Evolutionary conservation across 2,888 invertebrate genomes (phyloP).

Genomic region (Esperia sulphurella): DNA sequence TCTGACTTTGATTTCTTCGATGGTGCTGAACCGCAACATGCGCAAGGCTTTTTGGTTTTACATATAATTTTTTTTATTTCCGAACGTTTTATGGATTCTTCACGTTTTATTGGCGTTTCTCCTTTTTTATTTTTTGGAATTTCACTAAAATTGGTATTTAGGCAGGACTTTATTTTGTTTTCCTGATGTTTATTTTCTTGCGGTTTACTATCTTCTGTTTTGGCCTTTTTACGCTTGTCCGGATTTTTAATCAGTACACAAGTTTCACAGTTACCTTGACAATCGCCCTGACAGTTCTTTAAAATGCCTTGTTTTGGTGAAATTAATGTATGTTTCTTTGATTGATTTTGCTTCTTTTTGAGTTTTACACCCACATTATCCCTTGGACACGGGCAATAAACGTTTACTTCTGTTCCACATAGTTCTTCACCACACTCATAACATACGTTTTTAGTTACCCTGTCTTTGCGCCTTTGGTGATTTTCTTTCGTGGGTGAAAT

Average conservation of each 20-base stretch:
- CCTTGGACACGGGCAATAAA: neutral
- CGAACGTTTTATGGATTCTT: neutral
- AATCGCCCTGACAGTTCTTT: too few relatives aligned
- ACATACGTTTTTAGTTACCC: neutral
- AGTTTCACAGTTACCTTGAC: too few relatives aligned
- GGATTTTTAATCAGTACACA: neutral
- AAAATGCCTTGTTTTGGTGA: neutral
- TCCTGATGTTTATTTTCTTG: neutral
- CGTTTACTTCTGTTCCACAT: neutral
- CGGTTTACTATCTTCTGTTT: neutral
- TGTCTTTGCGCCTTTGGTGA: neutral
- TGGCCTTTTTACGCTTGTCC: neutral
- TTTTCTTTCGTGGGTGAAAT: neutral
- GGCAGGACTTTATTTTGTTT: neutral
- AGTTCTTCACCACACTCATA: neutral
- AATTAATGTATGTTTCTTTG: neutral
- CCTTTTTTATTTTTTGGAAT: neutral
- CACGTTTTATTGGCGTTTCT: neutral
- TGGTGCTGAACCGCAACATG: slow-evolving; percentile 13
- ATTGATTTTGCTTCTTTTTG: neutral
- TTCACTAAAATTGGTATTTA: neutral
- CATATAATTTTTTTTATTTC: neutral
- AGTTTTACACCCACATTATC: neutral
- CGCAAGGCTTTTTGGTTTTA: slow-evolving; percentile 3
- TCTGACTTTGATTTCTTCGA: neutral